These are phyloP conservation scores for Sapajus apella DNA, from an alignment of 2,113 vertebrate species.

Conservation along the genomic window DNA sequence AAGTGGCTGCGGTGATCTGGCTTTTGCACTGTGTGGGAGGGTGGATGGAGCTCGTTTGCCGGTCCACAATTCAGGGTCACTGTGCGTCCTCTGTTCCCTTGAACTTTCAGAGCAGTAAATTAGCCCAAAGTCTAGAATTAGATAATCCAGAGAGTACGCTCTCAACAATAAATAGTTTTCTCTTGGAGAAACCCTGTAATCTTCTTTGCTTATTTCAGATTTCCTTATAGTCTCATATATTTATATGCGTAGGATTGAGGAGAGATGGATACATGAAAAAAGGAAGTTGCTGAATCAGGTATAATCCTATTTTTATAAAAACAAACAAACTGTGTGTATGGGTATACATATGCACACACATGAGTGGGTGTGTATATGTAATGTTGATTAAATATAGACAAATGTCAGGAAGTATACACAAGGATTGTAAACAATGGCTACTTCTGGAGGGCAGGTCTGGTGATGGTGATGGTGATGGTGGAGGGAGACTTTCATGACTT, in stretches of 20 bases:
- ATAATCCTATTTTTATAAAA: constrained; percentile 31
- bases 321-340: background rate
- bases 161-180: background rate
- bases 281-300: background rate
- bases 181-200: background rate
- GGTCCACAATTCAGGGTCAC: background rate
- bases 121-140: background rate
- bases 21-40: background rate
- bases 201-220: background rate
- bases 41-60: background rate
- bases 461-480: background rate
- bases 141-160: background rate
- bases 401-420: background rate
- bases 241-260: background rate
- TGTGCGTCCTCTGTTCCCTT: background rate
- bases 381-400: background rate
- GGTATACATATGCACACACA: background rate
- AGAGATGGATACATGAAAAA: background rate
- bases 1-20: background rate
- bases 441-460: background rate
- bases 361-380: background rate
- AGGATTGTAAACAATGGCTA: background rate
- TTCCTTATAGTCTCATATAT: background rate
- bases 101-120: background rate
- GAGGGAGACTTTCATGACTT: background rate